These are phyloP conservation scores for Parauchenoglanis ngamensis DNA, from an alignment of 2,797 vertebrate species.

Conservation along the genomic window DNA sequence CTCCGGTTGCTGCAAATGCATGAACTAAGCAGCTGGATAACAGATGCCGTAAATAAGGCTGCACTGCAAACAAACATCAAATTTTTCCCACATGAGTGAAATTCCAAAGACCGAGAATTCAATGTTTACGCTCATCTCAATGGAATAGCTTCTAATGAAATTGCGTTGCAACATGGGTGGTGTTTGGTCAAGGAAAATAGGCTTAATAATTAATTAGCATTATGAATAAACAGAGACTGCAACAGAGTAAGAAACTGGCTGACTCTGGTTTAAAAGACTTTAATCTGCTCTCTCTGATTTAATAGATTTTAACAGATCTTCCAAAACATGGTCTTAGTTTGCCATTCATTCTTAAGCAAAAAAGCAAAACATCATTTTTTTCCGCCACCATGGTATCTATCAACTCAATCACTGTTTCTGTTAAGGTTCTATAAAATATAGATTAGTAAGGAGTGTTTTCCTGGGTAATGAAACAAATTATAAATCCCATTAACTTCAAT, in stretches of 20 bases:
- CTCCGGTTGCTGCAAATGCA: constrained; percentile 1
- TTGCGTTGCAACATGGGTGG: neutral
- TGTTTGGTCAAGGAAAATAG: constrained; percentile 8
- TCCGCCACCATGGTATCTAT: neutral
- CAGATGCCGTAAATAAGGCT: constrained; percentile 40
- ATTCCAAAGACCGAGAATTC: constrained; percentile 12
- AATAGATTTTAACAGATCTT: neutral
- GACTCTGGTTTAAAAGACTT: neutral
- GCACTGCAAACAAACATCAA: constrained; percentile 33
- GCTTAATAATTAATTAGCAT: constrained; percentile 10
- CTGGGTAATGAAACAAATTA: neutral
- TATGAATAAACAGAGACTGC: constrained; percentile 20
- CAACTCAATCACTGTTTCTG: neutral
- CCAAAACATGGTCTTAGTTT: neutral
- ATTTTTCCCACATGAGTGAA: constrained; percentile 30
- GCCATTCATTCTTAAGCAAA: neutral
- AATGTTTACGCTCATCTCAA: constrained; percentile 13
- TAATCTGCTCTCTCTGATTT: neutral
- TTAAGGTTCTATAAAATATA: neutral
- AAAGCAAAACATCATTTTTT: neutral
- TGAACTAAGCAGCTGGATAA: constrained; percentile 33
- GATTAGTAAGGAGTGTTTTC: neutral
- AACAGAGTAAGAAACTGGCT: neutral
- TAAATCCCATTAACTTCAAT: neutral
- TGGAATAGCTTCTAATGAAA: constrained; percentile 2